These are phyloP conservation scores for Peribatodes rhomboidaria DNA, from an alignment of 2,888 invertebrate species.

Conservation along the genomic window DNA sequence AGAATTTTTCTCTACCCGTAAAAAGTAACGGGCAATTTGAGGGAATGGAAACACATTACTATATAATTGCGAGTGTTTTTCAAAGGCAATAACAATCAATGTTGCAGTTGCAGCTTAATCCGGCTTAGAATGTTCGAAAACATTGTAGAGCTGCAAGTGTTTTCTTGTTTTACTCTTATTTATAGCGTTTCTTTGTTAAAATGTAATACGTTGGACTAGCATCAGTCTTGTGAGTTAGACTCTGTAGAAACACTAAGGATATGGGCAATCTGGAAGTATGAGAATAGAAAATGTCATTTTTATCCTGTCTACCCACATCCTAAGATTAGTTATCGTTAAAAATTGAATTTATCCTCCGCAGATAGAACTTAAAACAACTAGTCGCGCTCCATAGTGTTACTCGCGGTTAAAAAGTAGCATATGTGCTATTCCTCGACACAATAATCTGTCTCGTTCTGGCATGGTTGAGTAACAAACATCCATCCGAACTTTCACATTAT, in stretches of 20 bases:
- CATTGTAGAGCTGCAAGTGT: slow-evolving; percentile 18
- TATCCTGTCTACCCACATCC: no score
- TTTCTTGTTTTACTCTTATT: slow-evolving; percentile 8
- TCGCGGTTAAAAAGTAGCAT: no score
- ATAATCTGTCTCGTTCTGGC: no score
- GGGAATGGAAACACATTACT: slow-evolving; percentile 69
- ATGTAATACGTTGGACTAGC: neutral
- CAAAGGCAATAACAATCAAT: slow-evolving; percentile 58
- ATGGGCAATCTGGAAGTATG: no score
- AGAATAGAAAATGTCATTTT: no score
- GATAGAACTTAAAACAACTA: no score
- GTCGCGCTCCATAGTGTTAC: no score
- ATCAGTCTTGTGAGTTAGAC: neutral
- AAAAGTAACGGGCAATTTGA: slow-evolving; percentile 70
- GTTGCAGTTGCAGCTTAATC: slow-evolving; percentile 48
- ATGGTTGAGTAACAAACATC: no score
- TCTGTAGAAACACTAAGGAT: neutral
- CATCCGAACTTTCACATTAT: no score
- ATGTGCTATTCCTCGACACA: no score
- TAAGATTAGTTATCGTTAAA: no score
- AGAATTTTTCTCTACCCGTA: slow-evolving; percentile 63
- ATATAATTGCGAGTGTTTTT: slow-evolving; percentile 70
- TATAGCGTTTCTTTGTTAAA: slow-evolving; percentile 8
- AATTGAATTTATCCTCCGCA: no score
- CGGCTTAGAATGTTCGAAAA: slow-evolving; percentile 25